Conservation (phyloP, 1,140 invertebrate genomes). For the Meloidogyne hapla region DNA sequence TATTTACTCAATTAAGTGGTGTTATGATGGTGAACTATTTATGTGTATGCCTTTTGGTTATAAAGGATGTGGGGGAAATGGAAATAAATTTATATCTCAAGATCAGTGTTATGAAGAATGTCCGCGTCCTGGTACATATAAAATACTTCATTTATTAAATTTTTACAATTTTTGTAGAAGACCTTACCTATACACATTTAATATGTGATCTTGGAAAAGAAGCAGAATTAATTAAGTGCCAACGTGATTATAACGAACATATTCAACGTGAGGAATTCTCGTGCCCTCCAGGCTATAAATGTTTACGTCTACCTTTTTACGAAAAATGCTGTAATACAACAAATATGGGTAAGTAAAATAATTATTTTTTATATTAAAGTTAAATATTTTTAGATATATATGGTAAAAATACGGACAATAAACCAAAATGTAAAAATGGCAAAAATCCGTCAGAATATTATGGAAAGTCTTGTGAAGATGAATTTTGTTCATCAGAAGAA, state of each 20-base stretch:
- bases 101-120: constrained; percentile 18
- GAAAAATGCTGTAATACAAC: too few species aligned
- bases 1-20: too few species aligned
- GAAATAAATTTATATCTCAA: constrained; percentile 23
- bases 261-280: too few species aligned
- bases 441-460: neutral
- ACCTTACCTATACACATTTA: constrained; percentile 18
- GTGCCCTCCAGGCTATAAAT: too few species aligned
- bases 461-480: constrained; percentile 19
- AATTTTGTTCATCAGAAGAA: constrained; percentile 29
- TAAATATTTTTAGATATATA: neutral
- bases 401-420: constrained; percentile 14
- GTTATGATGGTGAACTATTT: constrained; percentile 30
- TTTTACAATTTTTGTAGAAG: neutral
- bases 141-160: too few species aligned
- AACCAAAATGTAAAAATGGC: constrained; percentile 1
- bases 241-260: neutral
- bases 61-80: constrained; percentile 41
- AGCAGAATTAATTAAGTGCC: constrained; percentile 26
- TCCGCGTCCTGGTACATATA: neutral
- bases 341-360: too few species aligned
- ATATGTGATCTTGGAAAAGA: constrained; percentile 12
- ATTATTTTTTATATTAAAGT: too few species aligned
- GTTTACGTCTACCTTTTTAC: too few species aligned
- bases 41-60: constrained; percentile 36